Conservation (phyloP, 1,140 invertebrate species). For the Musca domestica region DNA sequence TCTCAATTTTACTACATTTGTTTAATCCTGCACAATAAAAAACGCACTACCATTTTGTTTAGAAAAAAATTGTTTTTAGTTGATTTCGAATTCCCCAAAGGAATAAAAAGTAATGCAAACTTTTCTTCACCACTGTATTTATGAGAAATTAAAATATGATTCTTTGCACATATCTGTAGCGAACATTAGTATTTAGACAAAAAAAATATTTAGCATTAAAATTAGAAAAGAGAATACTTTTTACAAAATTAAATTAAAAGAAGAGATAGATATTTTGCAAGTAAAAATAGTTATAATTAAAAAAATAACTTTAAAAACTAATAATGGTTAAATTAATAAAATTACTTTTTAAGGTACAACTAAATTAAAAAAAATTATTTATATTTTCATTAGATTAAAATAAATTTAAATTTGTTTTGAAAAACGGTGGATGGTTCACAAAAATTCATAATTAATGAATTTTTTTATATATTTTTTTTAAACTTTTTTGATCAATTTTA, state of each 20-base stretch:
- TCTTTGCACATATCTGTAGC: too few species aligned
- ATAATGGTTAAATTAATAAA: background rate
- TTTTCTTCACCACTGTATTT: too few species aligned
- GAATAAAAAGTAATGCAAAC: too few species aligned
- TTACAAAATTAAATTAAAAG: background rate
- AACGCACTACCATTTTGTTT: too few species aligned
- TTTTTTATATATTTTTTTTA: background rate
- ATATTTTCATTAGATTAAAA: background rate
- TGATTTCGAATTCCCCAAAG: too few species aligned
- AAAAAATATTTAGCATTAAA: slow-evolving; percentile 1
- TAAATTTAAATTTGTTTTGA: slow-evolving; percentile 3
- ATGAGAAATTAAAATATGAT: too few species aligned
- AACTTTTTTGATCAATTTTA: background rate
- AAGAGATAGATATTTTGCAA: slow-evolving; percentile 2
- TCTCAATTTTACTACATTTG: too few species aligned
- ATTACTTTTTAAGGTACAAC: background rate
- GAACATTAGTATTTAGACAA: too few species aligned
- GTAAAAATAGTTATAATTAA: slow-evolving; percentile 6
- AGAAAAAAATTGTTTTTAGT: too few species aligned
- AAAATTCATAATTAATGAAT: slow-evolving; percentile 19
- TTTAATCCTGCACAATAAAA: too few species aligned
- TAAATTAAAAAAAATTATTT: slow-evolving; percentile 12
- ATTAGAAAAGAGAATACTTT: background rate
- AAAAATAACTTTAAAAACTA: background rate
- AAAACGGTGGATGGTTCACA: slow-evolving; percentile 18